Evolutionary conservation across 1,140 invertebrate genomes (phyloP), one percentile per base, ranked within the genome.

Genomic region (Drosophila tani): DNA sequence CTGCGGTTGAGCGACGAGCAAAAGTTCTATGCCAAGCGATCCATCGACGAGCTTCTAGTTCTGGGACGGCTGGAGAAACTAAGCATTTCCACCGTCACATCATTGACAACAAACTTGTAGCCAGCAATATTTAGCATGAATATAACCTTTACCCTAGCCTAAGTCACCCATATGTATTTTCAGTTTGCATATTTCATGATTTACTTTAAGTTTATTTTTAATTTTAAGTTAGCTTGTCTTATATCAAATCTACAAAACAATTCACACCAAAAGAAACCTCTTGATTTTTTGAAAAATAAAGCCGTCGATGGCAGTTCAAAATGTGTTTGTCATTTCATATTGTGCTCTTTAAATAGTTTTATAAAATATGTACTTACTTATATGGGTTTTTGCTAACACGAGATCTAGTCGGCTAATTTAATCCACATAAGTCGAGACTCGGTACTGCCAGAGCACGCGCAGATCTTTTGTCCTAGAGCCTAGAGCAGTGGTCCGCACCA

Each of bases 1-100:
- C 66, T 90, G 7, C 88, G 81, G 32, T 27, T 90, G 5, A 90
- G 27, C 71, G 85, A 90, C 1, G 79, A 85, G 11, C 85, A 90
- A 55, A 90, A 90, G 38, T 82, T 90, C n/a, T 90, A 85, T 35
- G 85, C 85, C 12, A 90, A 90, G 19, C 86, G 85, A 3, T 90
- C 86, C 2, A 90, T 90, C 14, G 85, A 90, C 41, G 85, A 90
- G 43, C 85, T 90, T 0, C 58, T 90, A 0, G 81, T 90, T 2
- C 14, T 90, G 45, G 85, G 85, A 0, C 71, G 85, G 5, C 73
- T 90, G 17, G 67, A 90, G 27, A 73, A 71, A 29, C 45, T 90
- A 0, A 86, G 68, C 47, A 70, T 90, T 9, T 91, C 86, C 0
- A 90, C 85, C 8, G 85, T 90, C 3, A 90, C 85, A 8, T 79